Percentiles rank a stretch among this genome's conserved stretches.
Conservation (phyloP, 2,888 invertebrate genomes). For the Hydropsyche betteni region DNA sequence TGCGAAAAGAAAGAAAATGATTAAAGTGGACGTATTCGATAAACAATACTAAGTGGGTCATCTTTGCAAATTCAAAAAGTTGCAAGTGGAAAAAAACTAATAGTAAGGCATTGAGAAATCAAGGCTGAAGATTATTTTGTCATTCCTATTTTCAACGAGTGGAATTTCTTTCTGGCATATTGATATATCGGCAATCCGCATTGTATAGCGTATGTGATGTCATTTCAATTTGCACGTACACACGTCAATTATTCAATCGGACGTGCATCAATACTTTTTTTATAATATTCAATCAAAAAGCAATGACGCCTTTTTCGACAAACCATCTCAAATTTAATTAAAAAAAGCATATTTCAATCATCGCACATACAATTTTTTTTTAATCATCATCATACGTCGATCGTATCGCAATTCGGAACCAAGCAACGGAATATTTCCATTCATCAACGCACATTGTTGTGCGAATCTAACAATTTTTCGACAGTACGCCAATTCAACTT, state of each 20-base stretch:
- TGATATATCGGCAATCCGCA: slow-evolving; percentile 7
- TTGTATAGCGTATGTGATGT: slow-evolving; percentile 19
- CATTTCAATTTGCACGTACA: slow-evolving; percentile 21
- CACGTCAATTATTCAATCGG: slow-evolving; percentile 17
- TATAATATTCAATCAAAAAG: not conserved
- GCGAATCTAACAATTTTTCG: no score
- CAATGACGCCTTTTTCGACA: not conserved
- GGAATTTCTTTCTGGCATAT: slow-evolving; percentile 1
- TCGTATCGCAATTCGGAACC: no score
- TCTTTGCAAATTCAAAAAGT: no score
- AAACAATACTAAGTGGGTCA: no score
- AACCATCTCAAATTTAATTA: not conserved
- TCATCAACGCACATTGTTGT: no score
- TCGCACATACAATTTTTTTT: no score
- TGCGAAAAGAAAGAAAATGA: no score
- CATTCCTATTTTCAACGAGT: not conserved
- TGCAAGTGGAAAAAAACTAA: not conserved
- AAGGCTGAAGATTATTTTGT: slow-evolving; percentile 4
- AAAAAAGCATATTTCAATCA: no score
- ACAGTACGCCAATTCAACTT: not conserved
- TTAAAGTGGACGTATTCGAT: no score
- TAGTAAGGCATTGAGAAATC: not conserved
- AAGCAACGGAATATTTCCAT: no score
- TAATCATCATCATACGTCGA: no score
- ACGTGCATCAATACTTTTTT: not conserved